A percentile compares a stretch with the other conserved stretches of the same genome.
Evolutionary conservation across 2,113 vertebrate species (phyloP).

Genomic region (Tragelaphus strepsiceros): DNA sequence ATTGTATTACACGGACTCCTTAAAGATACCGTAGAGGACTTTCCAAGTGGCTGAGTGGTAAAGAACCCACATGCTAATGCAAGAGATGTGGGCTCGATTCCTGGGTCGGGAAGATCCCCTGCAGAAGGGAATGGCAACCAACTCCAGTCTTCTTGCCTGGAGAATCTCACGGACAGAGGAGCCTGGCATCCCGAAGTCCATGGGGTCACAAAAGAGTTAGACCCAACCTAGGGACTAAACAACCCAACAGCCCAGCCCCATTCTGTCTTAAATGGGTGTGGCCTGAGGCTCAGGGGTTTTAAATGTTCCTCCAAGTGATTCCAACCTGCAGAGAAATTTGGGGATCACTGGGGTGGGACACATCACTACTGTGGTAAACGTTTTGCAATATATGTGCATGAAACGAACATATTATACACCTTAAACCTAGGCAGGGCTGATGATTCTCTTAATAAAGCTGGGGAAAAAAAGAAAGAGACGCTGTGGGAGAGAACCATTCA

Average conservation of each 20-base stretch:
- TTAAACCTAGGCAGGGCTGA: background rate
- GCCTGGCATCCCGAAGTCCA: background rate
- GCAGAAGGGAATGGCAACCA: background rate
- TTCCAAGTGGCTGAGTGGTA: background rate
- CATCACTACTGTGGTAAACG: background rate
- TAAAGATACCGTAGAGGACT: background rate
- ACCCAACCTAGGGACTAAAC: background rate
- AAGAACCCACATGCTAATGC: background rate
- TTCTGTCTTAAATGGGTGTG: background rate
- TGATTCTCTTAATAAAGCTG: background rate
- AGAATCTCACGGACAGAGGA: background rate
- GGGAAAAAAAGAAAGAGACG: accelerated
- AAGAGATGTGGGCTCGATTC: background rate
- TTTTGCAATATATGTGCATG: background rate
- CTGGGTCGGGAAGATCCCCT: background rate
- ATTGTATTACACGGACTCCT: accelerated
- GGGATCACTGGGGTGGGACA: background rate
- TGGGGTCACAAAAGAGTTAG: background rate
- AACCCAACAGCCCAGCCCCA: background rate
- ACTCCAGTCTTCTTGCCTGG: background rate
- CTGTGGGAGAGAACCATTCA: background rate
- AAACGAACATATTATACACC: background rate
- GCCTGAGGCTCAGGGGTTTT: background rate
- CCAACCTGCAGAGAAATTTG: background rate
- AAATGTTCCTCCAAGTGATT: background rate